These are phyloP conservation scores for Manduca sexta DNA, from an alignment of 1,140 invertebrate genomes.

Conservation along the genomic window DNA sequence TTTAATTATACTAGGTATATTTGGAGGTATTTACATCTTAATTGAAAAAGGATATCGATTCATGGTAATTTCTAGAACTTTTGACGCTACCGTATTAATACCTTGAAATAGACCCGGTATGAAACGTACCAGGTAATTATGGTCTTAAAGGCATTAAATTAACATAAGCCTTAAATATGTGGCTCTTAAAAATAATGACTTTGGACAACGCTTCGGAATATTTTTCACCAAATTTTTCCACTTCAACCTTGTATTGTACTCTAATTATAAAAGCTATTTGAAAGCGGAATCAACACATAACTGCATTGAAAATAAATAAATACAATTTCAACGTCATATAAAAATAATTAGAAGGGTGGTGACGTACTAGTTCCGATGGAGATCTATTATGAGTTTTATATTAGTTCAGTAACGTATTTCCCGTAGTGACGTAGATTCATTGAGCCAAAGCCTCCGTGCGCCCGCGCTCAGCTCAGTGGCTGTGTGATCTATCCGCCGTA, in stretches of 20 bases:
- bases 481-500: conserved; percentile 61
- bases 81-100: no score
- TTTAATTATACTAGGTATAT: no score
- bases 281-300: conserved; percentile 6
- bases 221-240: no score
- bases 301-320: conserved; percentile 13
- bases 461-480: conserved; percentile 55
- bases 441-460: conserved; percentile 51
- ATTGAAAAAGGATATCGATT: no score
- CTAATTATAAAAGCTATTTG: not conserved
- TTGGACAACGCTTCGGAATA: no score
- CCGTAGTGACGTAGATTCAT: conserved; percentile 61
- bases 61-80: no score
- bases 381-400: conserved; percentile 40
- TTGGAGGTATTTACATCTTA: no score
- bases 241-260: not conserved
- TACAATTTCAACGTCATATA: conserved; percentile 29
- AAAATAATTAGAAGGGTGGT: conserved; percentile 36
- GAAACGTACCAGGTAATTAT: no score
- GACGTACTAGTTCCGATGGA: conserved; percentile 40
- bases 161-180: no score
- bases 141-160: no score
- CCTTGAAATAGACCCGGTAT: no score
- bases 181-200: no score
- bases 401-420: conserved; percentile 61